These are phyloP conservation scores for Chrysolina oricalcia DNA, from an alignment of 2,888 invertebrate species.

Conservation along the genomic window DNA sequence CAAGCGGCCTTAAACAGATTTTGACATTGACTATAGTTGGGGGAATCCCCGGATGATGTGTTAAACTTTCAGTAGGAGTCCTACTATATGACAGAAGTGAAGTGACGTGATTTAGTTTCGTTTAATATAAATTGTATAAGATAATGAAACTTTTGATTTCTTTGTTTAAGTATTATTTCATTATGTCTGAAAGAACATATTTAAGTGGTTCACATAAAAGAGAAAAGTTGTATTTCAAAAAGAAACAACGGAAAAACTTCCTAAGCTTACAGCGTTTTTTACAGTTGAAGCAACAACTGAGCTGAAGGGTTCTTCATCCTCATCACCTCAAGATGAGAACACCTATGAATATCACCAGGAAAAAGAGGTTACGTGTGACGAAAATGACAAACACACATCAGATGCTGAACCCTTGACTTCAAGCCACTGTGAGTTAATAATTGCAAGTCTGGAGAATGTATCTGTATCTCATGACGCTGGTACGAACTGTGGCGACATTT, in stretches of 20 bases:
- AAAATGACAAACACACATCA: constrained; percentile 1
- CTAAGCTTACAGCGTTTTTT: neutral
- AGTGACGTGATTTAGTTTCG: neutral
- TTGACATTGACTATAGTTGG: too few species aligned
- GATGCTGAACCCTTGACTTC: neutral
- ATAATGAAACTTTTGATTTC: neutral
- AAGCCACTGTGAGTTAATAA: too few species aligned
- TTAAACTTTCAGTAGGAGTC: too few species aligned
- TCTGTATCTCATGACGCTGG: too few species aligned
- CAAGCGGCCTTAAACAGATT: too few species aligned
- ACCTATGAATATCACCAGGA: neutral
- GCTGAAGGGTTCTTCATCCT: neutral
- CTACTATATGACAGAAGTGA: neutral
- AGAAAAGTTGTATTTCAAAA: neutral
- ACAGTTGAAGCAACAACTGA: too few species aligned
- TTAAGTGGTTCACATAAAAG: neutral
- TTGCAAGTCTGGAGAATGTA: too few species aligned
- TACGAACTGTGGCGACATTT: too few species aligned
- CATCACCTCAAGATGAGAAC: neutral
- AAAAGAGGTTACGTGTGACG: neutral
- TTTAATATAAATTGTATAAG: neutral
- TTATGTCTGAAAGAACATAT: neutral
- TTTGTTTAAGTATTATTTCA: neutral
- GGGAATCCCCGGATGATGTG: too few species aligned
- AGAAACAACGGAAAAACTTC: neutral